These are phyloP conservation scores for Amiota minor DNA, from an alignment of 2,888 invertebrate genomes.

Conservation along the genomic window DNA sequence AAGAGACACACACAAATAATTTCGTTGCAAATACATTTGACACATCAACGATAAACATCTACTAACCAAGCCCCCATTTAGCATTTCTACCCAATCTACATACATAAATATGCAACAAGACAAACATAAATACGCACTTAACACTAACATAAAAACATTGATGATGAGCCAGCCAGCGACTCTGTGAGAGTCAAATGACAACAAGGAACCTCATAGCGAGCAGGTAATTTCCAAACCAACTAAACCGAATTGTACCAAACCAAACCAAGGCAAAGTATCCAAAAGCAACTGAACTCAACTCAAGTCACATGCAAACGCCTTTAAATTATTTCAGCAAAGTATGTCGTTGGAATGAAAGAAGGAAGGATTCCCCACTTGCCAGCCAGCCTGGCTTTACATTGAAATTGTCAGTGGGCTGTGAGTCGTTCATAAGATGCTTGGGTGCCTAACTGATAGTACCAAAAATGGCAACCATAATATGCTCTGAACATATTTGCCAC, in stretches of 20 bases:
- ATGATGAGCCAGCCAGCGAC: neutral
- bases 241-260: no score
- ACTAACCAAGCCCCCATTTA: neutral
- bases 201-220: neutral
- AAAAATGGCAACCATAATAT: conserved; percentile 64
- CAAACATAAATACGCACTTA: conserved; percentile 62
- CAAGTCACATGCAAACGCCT: neutral
- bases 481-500: conserved; percentile 17
- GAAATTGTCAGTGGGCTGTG: neutral
- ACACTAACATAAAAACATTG: conserved; percentile 16
- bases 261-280: no score
- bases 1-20: neutral
- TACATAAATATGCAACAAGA: conserved; percentile 43
- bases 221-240: conserved; percentile 21
- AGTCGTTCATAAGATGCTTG: conserved; percentile 33
- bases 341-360: neutral
- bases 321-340: neutral
- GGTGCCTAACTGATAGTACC: conserved; percentile 47
- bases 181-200: conserved; percentile 3
- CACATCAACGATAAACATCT: conserved; percentile 14
- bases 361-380: no score
- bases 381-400: neutral
- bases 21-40: conserved; percentile 3
- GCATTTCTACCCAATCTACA: conserved; percentile 35
- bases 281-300: no score